Base-by-base conservation (phyloP, 1,140 invertebrate species). In the Gryon sp. region DNA sequence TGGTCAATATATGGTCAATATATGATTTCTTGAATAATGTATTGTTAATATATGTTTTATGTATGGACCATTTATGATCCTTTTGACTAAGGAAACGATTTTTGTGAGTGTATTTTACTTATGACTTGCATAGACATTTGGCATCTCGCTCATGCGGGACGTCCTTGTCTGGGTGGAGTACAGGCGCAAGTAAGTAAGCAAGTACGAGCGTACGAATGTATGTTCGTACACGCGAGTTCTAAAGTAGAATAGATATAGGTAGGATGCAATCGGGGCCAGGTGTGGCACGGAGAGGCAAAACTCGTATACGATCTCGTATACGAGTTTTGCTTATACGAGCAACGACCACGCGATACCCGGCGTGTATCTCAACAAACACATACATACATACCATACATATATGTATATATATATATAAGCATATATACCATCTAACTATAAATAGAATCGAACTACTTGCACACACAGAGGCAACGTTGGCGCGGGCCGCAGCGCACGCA, bases 401-500 rank as follows among this genome's bases (percentile, higher is more conserved):
- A n/a, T n/a, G n/a, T n/a, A n/a, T n/a, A n/a, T n/a, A n/a, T n/a
- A n/a, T n/a, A n/a, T n/a, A n/a, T n/a, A n/a, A 70, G 63, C 60
- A 76, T 55, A 70, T 62, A 65, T 59, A 75, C 65, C 59, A 55
- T 62, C 46, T 28, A 59, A 80, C 84, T 87, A 86, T 86, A 87
- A 87, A 87, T 87, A 86, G 86, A 84, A 81, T 76, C 76, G 78
- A 84, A 84, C 86, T 85, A 86, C 84, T 85, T 85, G 82, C 79
- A 77, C 53, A 14, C 59, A n/a, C 32, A 46, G 55, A 45, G 63
- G 50, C 62, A 63, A n/a, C 28, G 66, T 72, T 52, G 40, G 76
- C 41, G 52, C 46, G 50, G 48, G 38, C n/a, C n/a, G n/a, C 66
- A 60, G 66, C 36, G 59, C 55, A 76, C 73, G 75, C 52, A 74